phyloP scores from a whole-genome alignment of 1,140 invertebrate genomes.

The Hypsibius dujardini region DNA sequence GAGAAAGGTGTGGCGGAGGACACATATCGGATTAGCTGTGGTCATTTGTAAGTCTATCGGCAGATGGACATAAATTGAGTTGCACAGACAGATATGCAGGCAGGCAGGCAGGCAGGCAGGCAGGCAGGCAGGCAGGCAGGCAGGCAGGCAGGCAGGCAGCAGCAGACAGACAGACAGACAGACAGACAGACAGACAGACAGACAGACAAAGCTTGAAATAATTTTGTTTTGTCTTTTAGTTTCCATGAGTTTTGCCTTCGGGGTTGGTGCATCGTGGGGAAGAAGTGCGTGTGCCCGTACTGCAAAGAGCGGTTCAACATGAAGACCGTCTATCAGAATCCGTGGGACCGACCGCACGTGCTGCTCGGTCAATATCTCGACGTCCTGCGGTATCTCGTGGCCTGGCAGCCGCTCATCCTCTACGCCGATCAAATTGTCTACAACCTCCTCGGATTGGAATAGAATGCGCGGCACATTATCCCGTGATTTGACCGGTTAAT shows the following conservation, averaged over 20 bases:
- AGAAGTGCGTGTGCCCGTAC: constrained; percentile 97
- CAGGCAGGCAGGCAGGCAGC: too few species aligned
- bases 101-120: too few species aligned
- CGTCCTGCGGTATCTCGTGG: constrained; percentile 87
- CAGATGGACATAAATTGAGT: neutral
- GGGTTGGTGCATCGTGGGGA: constrained; percentile 98
- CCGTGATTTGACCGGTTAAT: too few species aligned
- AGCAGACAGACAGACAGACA: too few species aligned
- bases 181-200: too few species aligned
- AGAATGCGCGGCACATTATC: constrained; percentile 22
- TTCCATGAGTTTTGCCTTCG: constrained; percentile 98
- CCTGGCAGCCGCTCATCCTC: constrained; percentile 92
- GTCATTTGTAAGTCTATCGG: constrained; percentile 48
- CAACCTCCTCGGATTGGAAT: constrained; percentile 76
- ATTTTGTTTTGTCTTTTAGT: constrained; percentile 32
- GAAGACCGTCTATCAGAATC: constrained; percentile 91
- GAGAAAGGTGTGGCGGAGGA: constrained; percentile 76
- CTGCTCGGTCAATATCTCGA: constrained; percentile 92
- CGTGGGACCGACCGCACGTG: constrained; percentile 95
- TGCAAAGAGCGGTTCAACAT: constrained; percentile 98
- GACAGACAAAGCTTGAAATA: constrained; percentile 23
- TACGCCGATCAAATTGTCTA: constrained; percentile 84
- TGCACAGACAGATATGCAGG: too few species aligned
- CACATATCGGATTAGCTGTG: constrained; percentile 80
- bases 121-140: too few species aligned